phyloP scores from a whole-genome alignment of 2,888 invertebrate genomes.

The Gandaritis pyraliata region DNA sequence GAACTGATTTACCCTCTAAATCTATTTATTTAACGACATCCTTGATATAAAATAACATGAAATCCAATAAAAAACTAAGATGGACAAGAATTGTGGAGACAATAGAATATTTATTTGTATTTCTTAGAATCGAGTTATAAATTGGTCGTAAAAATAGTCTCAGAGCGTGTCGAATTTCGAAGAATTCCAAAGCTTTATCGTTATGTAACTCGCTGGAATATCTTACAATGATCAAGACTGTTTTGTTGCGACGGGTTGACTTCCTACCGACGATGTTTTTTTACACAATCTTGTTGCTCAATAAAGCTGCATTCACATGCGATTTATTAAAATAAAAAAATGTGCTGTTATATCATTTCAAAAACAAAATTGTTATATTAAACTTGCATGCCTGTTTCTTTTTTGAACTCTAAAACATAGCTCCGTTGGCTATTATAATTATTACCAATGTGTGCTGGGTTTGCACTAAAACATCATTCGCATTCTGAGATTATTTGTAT shows the following conservation, averaged over 20 bases:
- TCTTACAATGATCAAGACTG: conserved; percentile 66
- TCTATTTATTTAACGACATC: conserved; percentile 26
- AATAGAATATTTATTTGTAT: conserved; percentile 29
- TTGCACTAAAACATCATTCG: too few relatives aligned
- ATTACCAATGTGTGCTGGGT: too few relatives aligned
- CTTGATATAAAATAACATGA: conserved; percentile 25
- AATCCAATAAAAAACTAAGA: conserved; percentile 17
- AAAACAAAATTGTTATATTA: too few relatives aligned
- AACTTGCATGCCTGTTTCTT: too few relatives aligned
- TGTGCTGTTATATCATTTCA: conserved; percentile 1
- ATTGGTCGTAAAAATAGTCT: conserved; percentile 27
- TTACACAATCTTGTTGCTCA: conserved; percentile 83
- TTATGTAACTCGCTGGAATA: conserved; percentile 35
- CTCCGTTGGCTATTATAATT: too few relatives aligned
- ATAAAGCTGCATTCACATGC: conserved; percentile 68
- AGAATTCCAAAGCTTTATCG: conserved; percentile 28
- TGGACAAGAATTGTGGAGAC: conserved; percentile 17
- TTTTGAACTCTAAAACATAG: too few relatives aligned
- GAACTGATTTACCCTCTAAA: conserved; percentile 7
- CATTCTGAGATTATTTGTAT: not conserved
- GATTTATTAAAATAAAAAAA: conserved; percentile 36
- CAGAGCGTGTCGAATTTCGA: conserved; percentile 22
- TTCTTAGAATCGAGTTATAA: conserved; percentile 26
- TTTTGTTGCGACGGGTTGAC: conserved; percentile 68
- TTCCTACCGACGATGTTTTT: conserved; percentile 84